Percentiles rank a stretch among this genome's conserved stretches.
These are phyloP conservation scores for Achroia grisella DNA, from an alignment of 1,140 invertebrate genomes.

Conservation along the genomic window DNA sequence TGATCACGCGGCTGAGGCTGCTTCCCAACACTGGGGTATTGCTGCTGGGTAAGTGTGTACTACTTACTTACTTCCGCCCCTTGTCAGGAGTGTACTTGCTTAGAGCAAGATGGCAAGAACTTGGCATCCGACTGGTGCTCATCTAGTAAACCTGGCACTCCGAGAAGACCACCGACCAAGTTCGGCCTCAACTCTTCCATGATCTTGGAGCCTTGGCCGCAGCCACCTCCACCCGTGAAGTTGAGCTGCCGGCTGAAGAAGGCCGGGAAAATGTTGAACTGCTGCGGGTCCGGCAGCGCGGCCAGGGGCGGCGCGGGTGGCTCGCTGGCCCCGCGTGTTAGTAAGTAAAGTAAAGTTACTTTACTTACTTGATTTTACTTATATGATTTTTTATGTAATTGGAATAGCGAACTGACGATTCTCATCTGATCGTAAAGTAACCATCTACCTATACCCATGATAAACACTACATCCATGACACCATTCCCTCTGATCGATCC, in stretches of 20 bases:
- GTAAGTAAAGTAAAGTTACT: too few relatives aligned
- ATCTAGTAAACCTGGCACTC: slow-evolving; percentile 83
- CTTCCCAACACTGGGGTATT: slow-evolving; percentile 88
- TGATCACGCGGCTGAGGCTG: slow-evolving; percentile 82
- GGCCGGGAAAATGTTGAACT: slow-evolving; percentile 92
- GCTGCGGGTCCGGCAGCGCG: slow-evolving; percentile 78
- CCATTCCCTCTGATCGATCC: too few relatives aligned
- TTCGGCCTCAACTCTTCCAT: slow-evolving; percentile 90
- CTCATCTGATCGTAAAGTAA: too few relatives aligned
- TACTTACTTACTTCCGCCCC: slow-evolving; percentile 75
- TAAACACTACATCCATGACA: too few relatives aligned
- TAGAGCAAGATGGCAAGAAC: slow-evolving; percentile 62
- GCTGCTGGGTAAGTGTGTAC: slow-evolving; percentile 77
- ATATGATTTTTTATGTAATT: too few relatives aligned
- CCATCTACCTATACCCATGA: too few relatives aligned
- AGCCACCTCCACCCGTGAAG: slow-evolving; percentile 79
- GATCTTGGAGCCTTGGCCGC: slow-evolving; percentile 81
- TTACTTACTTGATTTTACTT: too few relatives aligned
- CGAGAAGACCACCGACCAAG: slow-evolving; percentile 83
- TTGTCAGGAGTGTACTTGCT: slow-evolving; percentile 75
- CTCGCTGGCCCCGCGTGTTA: slow-evolving; percentile 73
- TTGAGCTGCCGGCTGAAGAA: slow-evolving; percentile 91
- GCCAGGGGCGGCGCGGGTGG: slow-evolving; percentile 76
- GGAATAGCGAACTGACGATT: too few relatives aligned
- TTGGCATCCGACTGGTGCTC: slow-evolving; percentile 81